Evolutionary conservation across 2,888 invertebrate genomes (phyloP), one percentile per base, ranked within the genome.

Genomic region (Drosophila flavopinicola): DNA sequence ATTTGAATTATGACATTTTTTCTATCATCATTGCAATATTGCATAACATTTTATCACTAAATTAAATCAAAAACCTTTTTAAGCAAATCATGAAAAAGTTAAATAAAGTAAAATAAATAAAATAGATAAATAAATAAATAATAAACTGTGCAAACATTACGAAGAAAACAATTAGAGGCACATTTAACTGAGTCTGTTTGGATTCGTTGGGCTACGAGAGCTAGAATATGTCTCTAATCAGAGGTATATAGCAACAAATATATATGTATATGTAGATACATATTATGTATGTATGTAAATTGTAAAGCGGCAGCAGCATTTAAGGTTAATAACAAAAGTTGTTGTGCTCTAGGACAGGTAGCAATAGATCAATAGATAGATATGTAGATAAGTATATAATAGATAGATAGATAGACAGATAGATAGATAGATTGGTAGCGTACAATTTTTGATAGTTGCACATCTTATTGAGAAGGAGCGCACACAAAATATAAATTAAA

Each of bases 281-380:
- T 38, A 23, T 45, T 39, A 42, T 54, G 35, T 47, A 20, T 32
- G 42, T 33, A 32, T 52, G 49, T 51, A 63, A 63, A 61, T 75
- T 53, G 33, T 39, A 59, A 85, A 78, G 86, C 76, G 53, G 61
- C 66, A 75, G 84, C 77, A 64, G 78, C 66, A 78, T 85, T 68
- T 37, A 53, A 59, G 49, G 73, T 87, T 87, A 87, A 87, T 78
- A 86, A 86, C 82, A 72, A 63, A 74, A 66, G 57, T 65, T 49
- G 57, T 64, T 54, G 75, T 78, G 68, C 72, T 82, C 72, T 83
- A 78, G 39, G 59, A 72, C 58, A 80, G 49, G 72, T 54, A 67
- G 67, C 68, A 67, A 69, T 61, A 78, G 53, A 66, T 67, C 33
- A 51, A 58, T 73, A 59, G 51, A 63, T 69, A 63, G 48, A 30